Percentiles rank a stretch among this genome's conserved stretches.
These are phyloP conservation scores for Pantherophis vulpinus DNA, from an alignment of 2,797 vertebrate genomes.

Conservation along the genomic window DNA sequence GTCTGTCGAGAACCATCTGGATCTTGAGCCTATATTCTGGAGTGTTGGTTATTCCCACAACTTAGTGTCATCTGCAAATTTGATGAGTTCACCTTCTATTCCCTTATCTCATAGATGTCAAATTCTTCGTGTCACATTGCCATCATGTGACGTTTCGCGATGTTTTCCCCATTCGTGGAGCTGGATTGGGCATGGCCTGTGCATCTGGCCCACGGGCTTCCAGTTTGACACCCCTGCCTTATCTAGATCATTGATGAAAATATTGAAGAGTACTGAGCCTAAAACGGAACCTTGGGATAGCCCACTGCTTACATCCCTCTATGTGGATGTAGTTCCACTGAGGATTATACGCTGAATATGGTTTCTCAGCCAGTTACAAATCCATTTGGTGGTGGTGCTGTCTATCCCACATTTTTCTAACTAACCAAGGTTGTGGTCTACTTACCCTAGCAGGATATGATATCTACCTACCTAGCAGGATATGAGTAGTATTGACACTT, in stretches of 20 bases:
- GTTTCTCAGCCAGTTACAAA: neutral
- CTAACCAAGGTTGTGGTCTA: neutral
- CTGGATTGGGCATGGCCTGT: no score
- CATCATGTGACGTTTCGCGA: no score
- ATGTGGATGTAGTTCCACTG: neutral
- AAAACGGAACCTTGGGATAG: neutral
- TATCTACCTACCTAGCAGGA: neutral
- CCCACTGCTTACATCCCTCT: neutral
- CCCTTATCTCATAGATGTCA: neutral
- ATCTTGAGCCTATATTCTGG: neutral
- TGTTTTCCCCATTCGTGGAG: no score
- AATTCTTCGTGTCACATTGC: no score
- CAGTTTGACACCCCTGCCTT: neutral
- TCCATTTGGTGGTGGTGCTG: neutral
- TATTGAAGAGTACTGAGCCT: neutral
- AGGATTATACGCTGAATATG: neutral
- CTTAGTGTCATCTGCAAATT: neutral
- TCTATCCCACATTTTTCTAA: neutral
- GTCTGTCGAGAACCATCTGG: no score
- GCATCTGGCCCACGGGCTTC: no score
- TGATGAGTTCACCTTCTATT: neutral
- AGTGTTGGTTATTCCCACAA: neutral
- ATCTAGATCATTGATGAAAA: neutral
- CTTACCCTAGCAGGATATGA: neutral
- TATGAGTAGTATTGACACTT: neutral